phyloP scores from a whole-genome alignment of 2,888 invertebrate species.

The Orchesellides sinensis region DNA sequence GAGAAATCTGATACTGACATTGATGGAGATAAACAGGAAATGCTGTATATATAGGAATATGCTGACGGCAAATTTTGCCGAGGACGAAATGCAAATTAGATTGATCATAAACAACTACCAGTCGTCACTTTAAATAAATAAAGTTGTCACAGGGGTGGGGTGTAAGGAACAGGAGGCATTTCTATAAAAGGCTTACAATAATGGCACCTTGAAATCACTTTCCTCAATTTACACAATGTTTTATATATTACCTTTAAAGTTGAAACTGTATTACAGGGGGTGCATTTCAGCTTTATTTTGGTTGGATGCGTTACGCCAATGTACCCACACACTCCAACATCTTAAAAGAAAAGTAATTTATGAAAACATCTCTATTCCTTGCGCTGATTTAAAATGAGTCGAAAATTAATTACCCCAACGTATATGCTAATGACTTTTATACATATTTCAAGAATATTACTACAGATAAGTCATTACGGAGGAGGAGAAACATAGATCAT shows the following conservation, averaged over 20 bases:
- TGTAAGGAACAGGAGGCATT: conserved; percentile 7
- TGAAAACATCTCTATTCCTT: conserved; percentile 18
- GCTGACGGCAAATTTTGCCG: background rate
- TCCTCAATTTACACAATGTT: background rate
- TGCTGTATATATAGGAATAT: background rate
- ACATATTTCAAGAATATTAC: background rate
- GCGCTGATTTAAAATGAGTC: conserved; percentile 19
- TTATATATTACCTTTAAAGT: background rate
- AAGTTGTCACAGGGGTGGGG: conserved; percentile 55
- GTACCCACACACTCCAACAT: background rate
- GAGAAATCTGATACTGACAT: background rate
- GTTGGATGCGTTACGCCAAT: too few relatives aligned
- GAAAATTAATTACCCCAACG: conserved; percentile 37
- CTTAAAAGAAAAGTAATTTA: conserved; percentile 18
- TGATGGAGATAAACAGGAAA: background rate
- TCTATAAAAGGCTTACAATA: conserved; percentile 44
- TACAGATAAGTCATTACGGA: conserved; percentile 16
- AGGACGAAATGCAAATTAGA: conserved; percentile 38
- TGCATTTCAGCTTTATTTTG: too few relatives aligned
- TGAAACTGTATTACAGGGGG: background rate
- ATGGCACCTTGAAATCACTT: conserved; percentile 15
- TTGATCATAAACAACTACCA: conserved; percentile 32
- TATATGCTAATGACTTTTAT: background rate
- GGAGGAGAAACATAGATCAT: conserved; percentile 1
- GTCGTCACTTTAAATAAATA: conserved; percentile 30